Conservation (phyloP, 1,140 invertebrate species). For the Camponotus vicinus region DNA sequence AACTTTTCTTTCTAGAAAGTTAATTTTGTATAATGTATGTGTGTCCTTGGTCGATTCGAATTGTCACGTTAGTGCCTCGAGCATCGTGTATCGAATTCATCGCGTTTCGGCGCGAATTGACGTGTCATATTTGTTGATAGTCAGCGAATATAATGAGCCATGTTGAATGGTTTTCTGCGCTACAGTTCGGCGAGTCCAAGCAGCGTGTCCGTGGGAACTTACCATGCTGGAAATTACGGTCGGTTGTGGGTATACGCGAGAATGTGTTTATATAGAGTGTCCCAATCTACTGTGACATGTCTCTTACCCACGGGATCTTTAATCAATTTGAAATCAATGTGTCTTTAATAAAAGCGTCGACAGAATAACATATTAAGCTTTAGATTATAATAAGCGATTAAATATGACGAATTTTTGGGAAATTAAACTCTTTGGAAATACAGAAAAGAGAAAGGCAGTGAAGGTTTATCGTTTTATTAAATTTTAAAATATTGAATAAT, state of each 20-base stretch:
- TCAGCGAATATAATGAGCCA: constrained; percentile 45
- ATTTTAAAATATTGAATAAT: neutral
- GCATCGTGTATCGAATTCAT: constrained; percentile 26
- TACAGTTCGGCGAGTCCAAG: neutral
- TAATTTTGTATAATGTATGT: constrained; percentile 24
- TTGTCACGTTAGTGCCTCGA: neutral
- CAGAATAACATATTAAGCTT: neutral
- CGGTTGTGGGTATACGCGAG: neutral
- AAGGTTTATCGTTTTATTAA: neutral
- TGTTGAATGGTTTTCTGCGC: constrained; percentile 15
- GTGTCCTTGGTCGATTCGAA: neutral
- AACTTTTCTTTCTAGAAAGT: neutral
- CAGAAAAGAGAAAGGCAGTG: no score
- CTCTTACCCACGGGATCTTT: neutral
- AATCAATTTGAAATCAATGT: constrained; percentile 15
- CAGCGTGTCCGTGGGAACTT: constrained; percentile 21
- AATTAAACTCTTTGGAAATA: neutral
- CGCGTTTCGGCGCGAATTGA: constrained; percentile 6
- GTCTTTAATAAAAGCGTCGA: neutral
- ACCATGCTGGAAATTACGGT: constrained; percentile 12
- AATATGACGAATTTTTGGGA: neutral
- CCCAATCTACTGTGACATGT: neutral
- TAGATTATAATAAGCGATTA: constrained; percentile 1
- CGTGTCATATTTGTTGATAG: constrained; percentile 34
- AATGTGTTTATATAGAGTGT: neutral